These are phyloP conservation scores for Melanotaenia parkinsoni DNA, from an alignment of 2,797 vertebrate genomes.

Conservation along the genomic window DNA sequence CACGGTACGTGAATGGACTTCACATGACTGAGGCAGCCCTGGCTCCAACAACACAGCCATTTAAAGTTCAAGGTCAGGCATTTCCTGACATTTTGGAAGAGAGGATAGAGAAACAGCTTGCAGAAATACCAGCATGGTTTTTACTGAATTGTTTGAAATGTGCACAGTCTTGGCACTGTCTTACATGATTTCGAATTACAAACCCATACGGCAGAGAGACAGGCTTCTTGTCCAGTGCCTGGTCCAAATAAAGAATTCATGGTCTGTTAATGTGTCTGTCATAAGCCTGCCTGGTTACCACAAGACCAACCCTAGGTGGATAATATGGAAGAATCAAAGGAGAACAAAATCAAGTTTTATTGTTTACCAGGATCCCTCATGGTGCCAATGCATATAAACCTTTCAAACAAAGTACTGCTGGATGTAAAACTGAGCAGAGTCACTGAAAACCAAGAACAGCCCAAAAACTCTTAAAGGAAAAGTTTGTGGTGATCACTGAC, in stretches of 20 bases:
- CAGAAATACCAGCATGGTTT: background rate
- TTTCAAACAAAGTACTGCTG: background rate
- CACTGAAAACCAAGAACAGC: background rate
- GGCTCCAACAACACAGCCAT: conserved; percentile 20
- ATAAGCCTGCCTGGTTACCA: too few species aligned
- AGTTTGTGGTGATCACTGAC: background rate
- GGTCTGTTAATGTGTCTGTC: background rate
- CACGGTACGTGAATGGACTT: conserved; percentile 31
- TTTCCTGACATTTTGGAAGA: conserved; percentile 19
- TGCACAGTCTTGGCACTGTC: too few species aligned
- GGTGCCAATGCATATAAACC: background rate
- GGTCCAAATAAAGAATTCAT: background rate
- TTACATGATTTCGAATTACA: too few species aligned
- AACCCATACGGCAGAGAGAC: too few species aligned
- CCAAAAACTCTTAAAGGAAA: background rate
- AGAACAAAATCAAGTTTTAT: too few species aligned
- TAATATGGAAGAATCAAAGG: too few species aligned
- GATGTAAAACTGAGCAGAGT: background rate
- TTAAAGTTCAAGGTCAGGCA: conserved; percentile 31
- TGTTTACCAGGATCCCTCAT: too few species aligned
- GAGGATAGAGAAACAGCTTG: background rate
- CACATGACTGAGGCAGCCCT: conserved; percentile 27
- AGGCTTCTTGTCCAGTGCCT: background rate
- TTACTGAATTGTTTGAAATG: too few species aligned
- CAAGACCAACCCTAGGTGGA: too few species aligned